Percentiles rank a stretch among this genome's conserved stretches.
Conservation (phyloP, 2,797 vertebrate genomes). For the Glossophaga mutica region DNA sequence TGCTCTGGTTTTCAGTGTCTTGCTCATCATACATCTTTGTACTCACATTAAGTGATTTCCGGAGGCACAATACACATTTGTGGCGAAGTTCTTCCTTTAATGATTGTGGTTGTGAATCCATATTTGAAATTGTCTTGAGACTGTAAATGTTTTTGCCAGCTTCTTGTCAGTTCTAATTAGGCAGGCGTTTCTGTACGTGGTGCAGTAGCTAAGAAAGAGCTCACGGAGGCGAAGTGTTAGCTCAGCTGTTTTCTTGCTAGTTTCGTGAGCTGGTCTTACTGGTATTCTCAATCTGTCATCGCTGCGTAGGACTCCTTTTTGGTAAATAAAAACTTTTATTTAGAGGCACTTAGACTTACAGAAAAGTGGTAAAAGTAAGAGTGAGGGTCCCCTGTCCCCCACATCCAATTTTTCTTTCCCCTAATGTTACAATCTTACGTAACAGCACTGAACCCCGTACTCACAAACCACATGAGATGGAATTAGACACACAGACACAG, state of each 20-base stretch:
- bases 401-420: neutral
- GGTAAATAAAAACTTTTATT: neutral
- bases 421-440: rapidly evolving
- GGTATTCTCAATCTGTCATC: neutral
- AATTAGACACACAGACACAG: neutral
- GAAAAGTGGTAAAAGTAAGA: neutral
- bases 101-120: neutral
- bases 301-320: neutral
- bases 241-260: neutral
- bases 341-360: neutral
- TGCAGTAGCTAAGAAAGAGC: neutral
- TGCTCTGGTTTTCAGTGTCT: neutral
- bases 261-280: neutral
- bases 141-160: neutral
- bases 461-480: neutral
- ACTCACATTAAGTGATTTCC: neutral
- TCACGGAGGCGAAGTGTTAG: neutral
- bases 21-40: neutral
- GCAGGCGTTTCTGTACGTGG: neutral
- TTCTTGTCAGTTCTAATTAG: neutral
- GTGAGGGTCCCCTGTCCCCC: neutral
- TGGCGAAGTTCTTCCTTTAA: neutral
- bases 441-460: neutral
- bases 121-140: neutral
- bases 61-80: neutral